Evolutionary conservation across 2,797 vertebrate genomes (phyloP), one percentile per base, ranked within the genome.

Genomic region (Leptoclinus maculatus): DNA sequence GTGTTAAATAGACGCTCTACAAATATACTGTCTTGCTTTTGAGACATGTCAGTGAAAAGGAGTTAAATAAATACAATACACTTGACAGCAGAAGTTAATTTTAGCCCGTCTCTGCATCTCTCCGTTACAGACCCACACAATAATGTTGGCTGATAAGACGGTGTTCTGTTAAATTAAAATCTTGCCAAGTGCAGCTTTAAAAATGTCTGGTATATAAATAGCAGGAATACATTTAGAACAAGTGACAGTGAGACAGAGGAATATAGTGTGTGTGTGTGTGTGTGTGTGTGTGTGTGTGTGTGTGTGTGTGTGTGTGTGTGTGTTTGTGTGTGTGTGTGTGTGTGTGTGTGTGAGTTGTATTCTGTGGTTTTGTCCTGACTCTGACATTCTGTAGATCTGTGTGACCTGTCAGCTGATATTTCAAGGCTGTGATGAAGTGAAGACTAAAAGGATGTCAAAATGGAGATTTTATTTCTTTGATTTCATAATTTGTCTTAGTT

Each of bases 201-300:
- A 60, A 58, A 76, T 64, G 56, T 80, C 76, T 80, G 62, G 59
- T 72, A 16, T 74, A 87, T 73, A 86, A 86, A 88, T 87, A 89
- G 74, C 57, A 66, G 36, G 21, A 70, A 63, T 43, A 27, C 36
- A 76, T 79, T 88, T 80, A 59, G 17, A 78, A 49, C 72, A 78
- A 80, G 71, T 70, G 54, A 76, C 51, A 53, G 53, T 12, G n/a
- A 76, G 51, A 56, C 23, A 13, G 76, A 78, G 45, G 38, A 70
- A 72, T 34, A 29, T 59, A 60, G 21, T 63, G 29, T 53, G 21
- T 29, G 66, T 70, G 45, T 63, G 53, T 80, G 65, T 57, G n/a
- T 60, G 58, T 73, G 38, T 54, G 51, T 34, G 59, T 71, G 58
- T 51, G 10, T 79, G 54, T 53, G 27, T 29, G 27, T 29, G 27